Conservation (phyloP, 1,140 invertebrate genomes). For the Drosophila kanapiae region DNA sequence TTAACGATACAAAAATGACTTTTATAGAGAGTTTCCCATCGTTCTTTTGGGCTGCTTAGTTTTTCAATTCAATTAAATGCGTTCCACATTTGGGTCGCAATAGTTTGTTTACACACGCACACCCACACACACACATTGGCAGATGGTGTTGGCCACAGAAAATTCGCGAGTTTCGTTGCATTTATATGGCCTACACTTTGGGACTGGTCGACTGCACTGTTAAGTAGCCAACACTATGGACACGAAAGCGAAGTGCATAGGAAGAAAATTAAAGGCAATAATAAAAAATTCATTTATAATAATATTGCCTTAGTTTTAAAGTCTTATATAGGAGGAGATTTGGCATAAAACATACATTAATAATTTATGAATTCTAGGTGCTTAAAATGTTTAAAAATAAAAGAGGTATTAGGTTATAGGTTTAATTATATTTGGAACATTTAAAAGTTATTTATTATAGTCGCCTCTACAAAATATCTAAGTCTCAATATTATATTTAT, state of each 20-base stretch:
- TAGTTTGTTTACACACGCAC: conserved; percentile 63
- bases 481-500: too few relatives aligned
- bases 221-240: conserved; percentile 72
- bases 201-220: conserved; percentile 39
- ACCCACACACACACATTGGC: conserved; percentile 11
- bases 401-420: too few relatives aligned
- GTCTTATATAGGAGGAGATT: too few relatives aligned
- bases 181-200: conserved; percentile 64
- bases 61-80: conserved; percentile 77
- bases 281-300: neutral
- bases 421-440: too few relatives aligned
- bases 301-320: too few relatives aligned
- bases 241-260: conserved; percentile 18
- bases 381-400: too few relatives aligned
- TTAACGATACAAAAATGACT: neutral
- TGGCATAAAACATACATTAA: too few relatives aligned
- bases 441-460: too few relatives aligned
- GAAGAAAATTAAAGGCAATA: neutral
- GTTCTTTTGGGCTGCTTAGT: conserved; percentile 37
- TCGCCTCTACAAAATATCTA: too few relatives aligned
- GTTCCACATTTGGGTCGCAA: conserved; percentile 58
- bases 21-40: neutral
- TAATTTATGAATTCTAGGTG: too few relatives aligned
- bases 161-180: conserved; percentile 44
- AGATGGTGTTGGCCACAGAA: conserved; percentile 17